phyloP scores from a whole-genome alignment of 2,113 vertebrate genomes.

The Serilophus lunatus region DNA sequence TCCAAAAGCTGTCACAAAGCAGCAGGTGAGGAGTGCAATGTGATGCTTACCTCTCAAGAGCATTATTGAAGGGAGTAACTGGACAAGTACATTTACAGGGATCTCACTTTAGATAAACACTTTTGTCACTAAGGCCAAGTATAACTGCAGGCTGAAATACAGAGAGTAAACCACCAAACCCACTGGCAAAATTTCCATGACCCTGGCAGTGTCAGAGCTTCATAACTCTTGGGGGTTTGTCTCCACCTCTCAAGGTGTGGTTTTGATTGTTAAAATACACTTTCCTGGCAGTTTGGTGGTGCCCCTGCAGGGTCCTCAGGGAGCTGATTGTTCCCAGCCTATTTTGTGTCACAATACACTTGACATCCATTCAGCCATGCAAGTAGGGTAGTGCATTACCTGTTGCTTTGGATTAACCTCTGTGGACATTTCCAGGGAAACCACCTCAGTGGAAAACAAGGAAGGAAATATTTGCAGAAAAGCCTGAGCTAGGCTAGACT shows the following conservation, averaged over 20 bases:
- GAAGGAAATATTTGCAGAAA: not conserved
- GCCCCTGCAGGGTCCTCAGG: not conserved
- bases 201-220: not conserved
- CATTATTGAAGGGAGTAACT: not conserved
- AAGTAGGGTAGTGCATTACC: not conserved
- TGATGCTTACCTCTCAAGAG: not conserved
- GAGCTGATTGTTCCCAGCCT: not conserved
- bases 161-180: not conserved
- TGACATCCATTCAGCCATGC: not conserved
- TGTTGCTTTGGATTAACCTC: not conserved
- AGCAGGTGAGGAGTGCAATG: not conserved
- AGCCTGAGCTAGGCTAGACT: not conserved
- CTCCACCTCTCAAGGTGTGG: not conserved
- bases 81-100: not conserved
- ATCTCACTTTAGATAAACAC: not conserved
- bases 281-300: not conserved
- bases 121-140: not conserved
- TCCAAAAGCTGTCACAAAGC: not conserved
- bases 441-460: not conserved
- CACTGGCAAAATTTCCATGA: not conserved
- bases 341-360: accelerated
- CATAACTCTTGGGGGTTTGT: not conserved
- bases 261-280: not conserved
- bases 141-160: not conserved
- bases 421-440: not conserved